These are phyloP conservation scores for Tinea semifulvella DNA, from an alignment of 2,888 invertebrate genomes.

Conservation along the genomic window DNA sequence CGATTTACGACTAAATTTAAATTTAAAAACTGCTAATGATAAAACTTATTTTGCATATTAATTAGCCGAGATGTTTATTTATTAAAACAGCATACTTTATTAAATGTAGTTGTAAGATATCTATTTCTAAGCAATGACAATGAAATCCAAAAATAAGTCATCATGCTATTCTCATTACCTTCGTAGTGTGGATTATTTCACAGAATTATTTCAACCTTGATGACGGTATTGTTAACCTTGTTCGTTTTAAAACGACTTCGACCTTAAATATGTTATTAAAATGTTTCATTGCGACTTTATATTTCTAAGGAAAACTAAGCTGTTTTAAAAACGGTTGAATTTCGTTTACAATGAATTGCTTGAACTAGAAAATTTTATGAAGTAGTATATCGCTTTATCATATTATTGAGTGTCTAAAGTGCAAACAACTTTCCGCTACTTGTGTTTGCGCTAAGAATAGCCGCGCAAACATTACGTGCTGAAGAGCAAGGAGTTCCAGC, in stretches of 20 bases:
- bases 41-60: too few relatives aligned
- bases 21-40: background rate
- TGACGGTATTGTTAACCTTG: constrained; percentile 61
- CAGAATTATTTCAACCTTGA: constrained; percentile 52
- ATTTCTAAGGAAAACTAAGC: background rate
- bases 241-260: constrained; percentile 39
- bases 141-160: constrained; percentile 9
- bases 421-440: constrained; percentile 6
- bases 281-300: constrained; percentile 20
- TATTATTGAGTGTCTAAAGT: background rate
- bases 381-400: background rate
- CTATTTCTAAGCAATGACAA: constrained; percentile 6
- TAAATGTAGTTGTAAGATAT: too few relatives aligned
- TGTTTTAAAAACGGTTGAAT: background rate
- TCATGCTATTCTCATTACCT: background rate
- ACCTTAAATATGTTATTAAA: constrained; percentile 34
- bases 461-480: constrained; percentile 38
- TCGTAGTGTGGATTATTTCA: constrained; percentile 27
- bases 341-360: background rate
- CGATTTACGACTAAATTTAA: background rate
- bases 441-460: constrained; percentile 14
- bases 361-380: background rate
- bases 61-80: too few relatives aligned
- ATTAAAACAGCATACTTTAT: too few relatives aligned
- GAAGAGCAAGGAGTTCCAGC: constrained; percentile 36